Percentiles rank a stretch among this genome's conserved stretches.
These are phyloP conservation scores for Amphiduros pacificus DNA, from an alignment of 2,888 invertebrate genomes.

Conservation along the genomic window DNA sequence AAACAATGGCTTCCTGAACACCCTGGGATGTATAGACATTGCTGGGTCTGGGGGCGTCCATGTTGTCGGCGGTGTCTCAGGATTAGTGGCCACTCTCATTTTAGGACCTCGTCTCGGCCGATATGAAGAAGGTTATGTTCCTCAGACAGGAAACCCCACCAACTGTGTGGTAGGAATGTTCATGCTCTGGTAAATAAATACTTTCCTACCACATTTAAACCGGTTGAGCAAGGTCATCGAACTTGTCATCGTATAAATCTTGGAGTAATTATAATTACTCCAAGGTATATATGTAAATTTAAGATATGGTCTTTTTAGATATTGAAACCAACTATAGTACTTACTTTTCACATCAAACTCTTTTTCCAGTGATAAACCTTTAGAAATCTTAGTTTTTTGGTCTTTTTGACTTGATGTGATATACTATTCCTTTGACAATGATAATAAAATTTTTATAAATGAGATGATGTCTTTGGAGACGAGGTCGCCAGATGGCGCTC, in stretches of 20 bases:
- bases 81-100: constrained; percentile 85
- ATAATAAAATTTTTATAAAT: too few species aligned
- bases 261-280: too few species aligned
- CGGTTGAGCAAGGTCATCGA: too few species aligned
- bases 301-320: background rate
- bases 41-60: constrained; percentile 81
- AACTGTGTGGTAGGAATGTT: constrained; percentile 77
- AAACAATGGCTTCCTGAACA: constrained; percentile 23
- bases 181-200: constrained; percentile 71
- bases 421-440: too few species aligned
- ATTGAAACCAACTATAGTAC: background rate
- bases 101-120: constrained; percentile 73
- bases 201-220: too few species aligned
- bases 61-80: constrained; percentile 75
- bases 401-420: too few species aligned
- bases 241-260: too few species aligned
- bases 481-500: too few species aligned
- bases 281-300: background rate
- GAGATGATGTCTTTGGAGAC: too few species aligned
- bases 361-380: too few species aligned
- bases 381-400: too few species aligned
- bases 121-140: constrained; percentile 69
- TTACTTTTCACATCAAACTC: background rate
- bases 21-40: constrained; percentile 84
- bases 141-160: constrained; percentile 71